Base-by-base conservation (phyloP, 2,888 invertebrate genomes). In the Oegoconia quadripuncta region DNA sequence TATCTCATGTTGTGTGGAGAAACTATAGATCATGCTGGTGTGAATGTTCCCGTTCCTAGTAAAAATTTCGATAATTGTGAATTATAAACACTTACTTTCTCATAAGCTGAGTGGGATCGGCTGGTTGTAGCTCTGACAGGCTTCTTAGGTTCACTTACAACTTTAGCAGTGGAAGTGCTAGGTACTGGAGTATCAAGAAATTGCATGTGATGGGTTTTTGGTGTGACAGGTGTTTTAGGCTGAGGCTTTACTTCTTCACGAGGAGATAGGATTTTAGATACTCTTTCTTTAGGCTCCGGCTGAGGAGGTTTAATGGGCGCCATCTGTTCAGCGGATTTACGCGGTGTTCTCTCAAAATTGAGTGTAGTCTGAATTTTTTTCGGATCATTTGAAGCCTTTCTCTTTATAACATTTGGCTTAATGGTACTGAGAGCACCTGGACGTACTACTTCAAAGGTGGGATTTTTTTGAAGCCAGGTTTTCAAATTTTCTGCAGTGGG, bases 401-500 rank as follows among this genome's bases (percentile, higher is more conserved):
- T 82, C 54, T 67, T 79, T 39, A 52, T 64, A 1, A 62, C 39
- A 35, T 74, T 76, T 1, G 82, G 84, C 58, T 71, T 83, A 30
- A 74, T 78, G 23, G 89, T 80, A 54, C 86, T 88, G 0, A 81
- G 57, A 20, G 89, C 88, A n/a, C 90, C 91, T 0, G 92, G 91
- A 44, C 91, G 89, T 3, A 96, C 91, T 0, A 96, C 94, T 87
- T 97, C 95, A 74, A 92, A 97, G 0, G 94, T 93, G 2, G 96
- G 97, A 87, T 97, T 94, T 52, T 93, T 92, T 65, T 93, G 92
- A 7, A 97, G 83, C 96, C 96, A 97, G 15, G 91, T 88, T 59
- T 93, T 93, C 22, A 97, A 86, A 64, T 93, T 94, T 14, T 91
- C 90, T 22, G 93, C 92, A 6, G 93, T 93, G 1, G 97, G 97